A percentile compares a stretch with the other conserved stretches of the same genome.
phyloP scores from a whole-genome alignment of 2,888 invertebrate species.

The Pantelozetes paolii region DNA sequence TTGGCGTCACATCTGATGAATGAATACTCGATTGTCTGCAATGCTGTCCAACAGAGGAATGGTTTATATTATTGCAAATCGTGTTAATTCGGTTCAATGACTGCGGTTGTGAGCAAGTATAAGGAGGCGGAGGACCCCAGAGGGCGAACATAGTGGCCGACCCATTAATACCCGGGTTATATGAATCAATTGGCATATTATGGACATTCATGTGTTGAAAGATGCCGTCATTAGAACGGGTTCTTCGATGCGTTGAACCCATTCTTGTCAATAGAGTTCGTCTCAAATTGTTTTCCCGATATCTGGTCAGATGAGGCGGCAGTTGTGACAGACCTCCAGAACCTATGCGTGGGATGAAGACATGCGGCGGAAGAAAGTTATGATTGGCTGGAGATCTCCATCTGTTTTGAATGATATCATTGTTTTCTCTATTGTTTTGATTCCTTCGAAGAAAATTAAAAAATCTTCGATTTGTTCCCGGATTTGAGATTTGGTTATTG shows the following conservation, averaged over 20 bases:
- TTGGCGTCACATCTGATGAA: slow-evolving; percentile 38
- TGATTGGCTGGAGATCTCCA: neutral
- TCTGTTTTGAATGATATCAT: neutral
- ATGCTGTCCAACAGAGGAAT: neutral
- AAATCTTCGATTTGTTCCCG: slow-evolving; percentile 7
- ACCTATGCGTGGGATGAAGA: slow-evolving; percentile 24
- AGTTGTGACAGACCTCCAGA: neutral
- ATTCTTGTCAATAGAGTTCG: neutral
- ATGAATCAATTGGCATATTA: slow-evolving; percentile 28
- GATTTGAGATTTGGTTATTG: neutral
- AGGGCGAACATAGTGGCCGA: slow-evolving; percentile 51
- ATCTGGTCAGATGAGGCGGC: neutral
- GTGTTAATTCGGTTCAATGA: slow-evolving; percentile 28
- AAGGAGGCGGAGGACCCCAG: slow-evolving; percentile 86
- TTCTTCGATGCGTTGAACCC: slow-evolving; percentile 40
- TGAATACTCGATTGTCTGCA: slow-evolving; percentile 26
- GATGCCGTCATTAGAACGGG: slow-evolving; percentile 46
- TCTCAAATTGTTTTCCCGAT: slow-evolving; percentile 11
- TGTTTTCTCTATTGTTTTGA: neutral
- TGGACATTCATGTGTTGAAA: slow-evolving; percentile 46
- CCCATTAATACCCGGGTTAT: neutral
- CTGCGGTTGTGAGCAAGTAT: slow-evolving; percentile 52
- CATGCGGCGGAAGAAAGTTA: slow-evolving; percentile 2
- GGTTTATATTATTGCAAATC: slow-evolving; percentile 25
- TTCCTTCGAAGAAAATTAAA: slow-evolving; percentile 7